Percentiles rank a stretch among this genome's conserved stretches.
Conservation (phyloP, 1,140 invertebrate genomes). For the Monochamus saltuarius region DNA sequence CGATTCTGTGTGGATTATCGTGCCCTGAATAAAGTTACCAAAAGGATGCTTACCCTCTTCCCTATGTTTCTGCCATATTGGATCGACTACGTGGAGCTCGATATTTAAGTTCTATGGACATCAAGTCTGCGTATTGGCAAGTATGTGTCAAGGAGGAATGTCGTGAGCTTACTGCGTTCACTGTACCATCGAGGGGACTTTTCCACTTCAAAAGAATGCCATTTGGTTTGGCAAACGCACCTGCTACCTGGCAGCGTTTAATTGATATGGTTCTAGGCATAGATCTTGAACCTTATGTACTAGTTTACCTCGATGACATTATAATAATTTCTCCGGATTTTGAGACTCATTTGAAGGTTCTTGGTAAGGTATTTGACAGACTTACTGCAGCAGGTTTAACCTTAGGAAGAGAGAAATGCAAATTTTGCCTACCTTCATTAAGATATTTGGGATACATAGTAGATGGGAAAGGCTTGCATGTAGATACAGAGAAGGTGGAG, state of each 20-base stretch:
- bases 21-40: slow-evolving; percentile 24
- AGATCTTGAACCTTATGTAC: slow-evolving; percentile 31
- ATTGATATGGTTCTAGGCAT: slow-evolving; percentile 26
- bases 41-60: slow-evolving; percentile 32
- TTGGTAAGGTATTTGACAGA: slow-evolving; percentile 18
- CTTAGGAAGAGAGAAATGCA: neutral
- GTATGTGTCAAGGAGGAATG: slow-evolving; percentile 38
- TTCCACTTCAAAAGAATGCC: slow-evolving; percentile 44
- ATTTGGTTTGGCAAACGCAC: slow-evolving; percentile 45
- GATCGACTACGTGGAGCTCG: slow-evolving; percentile 25
- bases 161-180: slow-evolving; percentile 51
- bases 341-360: slow-evolving; percentile 10
- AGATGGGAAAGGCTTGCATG: slow-evolving; percentile 1
- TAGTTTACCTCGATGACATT: slow-evolving; percentile 37
- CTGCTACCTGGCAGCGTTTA: slow-evolving; percentile 48
- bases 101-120: slow-evolving; percentile 40
- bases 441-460: slow-evolving; percentile 3
- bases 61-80: slow-evolving; percentile 27
- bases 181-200: slow-evolving; percentile 37
- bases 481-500: neutral
- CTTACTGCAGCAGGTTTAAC: neutral
- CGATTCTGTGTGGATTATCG: slow-evolving; percentile 49
- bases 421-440: slow-evolving; percentile 1
- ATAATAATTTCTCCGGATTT: slow-evolving; percentile 14
- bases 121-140: slow-evolving; percentile 48